A percentile compares a stretch with the other conserved stretches of the same genome.
These are phyloP conservation scores for Drosophila melanica DNA, from an alignment of 1,140 invertebrate genomes.

Conservation along the genomic window DNA sequence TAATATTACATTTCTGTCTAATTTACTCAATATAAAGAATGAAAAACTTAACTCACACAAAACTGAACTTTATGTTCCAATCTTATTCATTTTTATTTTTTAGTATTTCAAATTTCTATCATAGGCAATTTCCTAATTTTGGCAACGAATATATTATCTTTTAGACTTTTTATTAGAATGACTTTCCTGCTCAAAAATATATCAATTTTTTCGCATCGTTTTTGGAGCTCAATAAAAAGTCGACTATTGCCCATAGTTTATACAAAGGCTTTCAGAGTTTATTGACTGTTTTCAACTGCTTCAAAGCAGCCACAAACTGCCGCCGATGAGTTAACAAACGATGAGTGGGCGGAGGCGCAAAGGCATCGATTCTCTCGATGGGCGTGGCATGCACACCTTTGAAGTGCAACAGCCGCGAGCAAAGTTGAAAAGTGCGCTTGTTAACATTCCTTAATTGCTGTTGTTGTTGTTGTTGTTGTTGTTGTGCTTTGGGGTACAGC, in stretches of 20 bases:
- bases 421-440: constrained; percentile 83
- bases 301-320: constrained; percentile 47
- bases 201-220: too few relatives aligned
- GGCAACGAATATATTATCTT: too few relatives aligned
- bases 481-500: constrained; percentile 21
- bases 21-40: too few relatives aligned
- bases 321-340: constrained; percentile 29
- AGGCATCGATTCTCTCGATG: not conserved
- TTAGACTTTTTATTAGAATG: too few relatives aligned
- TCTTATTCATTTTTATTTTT: too few relatives aligned
- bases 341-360: not conserved
- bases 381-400: constrained; percentile 68
- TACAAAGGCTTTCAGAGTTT: not conserved
- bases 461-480: constrained; percentile 60
- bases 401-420: constrained; percentile 75
- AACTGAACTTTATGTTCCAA: too few relatives aligned
- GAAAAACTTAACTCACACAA: too few relatives aligned
- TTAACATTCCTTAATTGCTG: constrained; percentile 83
- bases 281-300: constrained; percentile 10
- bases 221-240: not conserved
- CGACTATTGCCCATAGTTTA: not conserved
- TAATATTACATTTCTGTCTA: too few relatives aligned
- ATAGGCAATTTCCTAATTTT: too few relatives aligned
- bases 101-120: too few relatives aligned
- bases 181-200: too few relatives aligned